Base-by-base conservation (phyloP, 30 jellyfish, hydroid and myxozoan genomes). In the Turritopsis rubra region DNA sequence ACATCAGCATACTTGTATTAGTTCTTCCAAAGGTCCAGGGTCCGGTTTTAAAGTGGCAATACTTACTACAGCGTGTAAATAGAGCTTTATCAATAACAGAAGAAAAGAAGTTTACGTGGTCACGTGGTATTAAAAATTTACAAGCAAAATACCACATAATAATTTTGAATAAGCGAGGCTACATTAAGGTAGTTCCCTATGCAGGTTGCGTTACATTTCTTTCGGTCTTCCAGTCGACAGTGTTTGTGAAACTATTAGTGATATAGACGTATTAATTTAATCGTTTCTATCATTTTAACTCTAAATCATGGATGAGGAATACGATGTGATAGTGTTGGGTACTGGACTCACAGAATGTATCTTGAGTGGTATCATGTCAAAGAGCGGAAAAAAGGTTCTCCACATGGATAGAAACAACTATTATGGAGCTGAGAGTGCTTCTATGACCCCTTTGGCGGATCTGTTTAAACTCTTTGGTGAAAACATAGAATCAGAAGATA, bases 361-460 rank as follows among this genome's bases (percentile, higher is more conserved):
- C 65, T 84, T 95, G 31, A 95, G 99, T 84, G 99, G 99, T 0
- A 75, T 95, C n/a, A 80, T 95, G 65, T 95, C 99, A 22, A 96
- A 91, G 17, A 90, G 90, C 71, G 99, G 99, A 28, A 90, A 88
- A 85, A 95, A 95, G 75, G 98, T 95, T 21, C 89, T 95, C 25
- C 99, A 95, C 83, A 95, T 90, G 97, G 99, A 95, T 88, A 95
- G 92, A 92, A 95, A 95, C 81, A 71, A 89, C 74, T 95, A 95
- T 73, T 95, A 95, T 90, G 99, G 99, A 1, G 99, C 96, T 25
- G 99, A 95, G 31, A 85, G 96, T 84, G 97, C 99, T 54, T 95
- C 99, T 21, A 84, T 95, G 78, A 82, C 93, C 53, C 99, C 99
- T 7, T 81, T 95, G 21, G 94, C 83, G 52, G 97, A 95, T 31